Evolutionary conservation across 2,113 vertebrate genomes (phyloP).

Genomic region (Ptyas mucosa): DNA sequence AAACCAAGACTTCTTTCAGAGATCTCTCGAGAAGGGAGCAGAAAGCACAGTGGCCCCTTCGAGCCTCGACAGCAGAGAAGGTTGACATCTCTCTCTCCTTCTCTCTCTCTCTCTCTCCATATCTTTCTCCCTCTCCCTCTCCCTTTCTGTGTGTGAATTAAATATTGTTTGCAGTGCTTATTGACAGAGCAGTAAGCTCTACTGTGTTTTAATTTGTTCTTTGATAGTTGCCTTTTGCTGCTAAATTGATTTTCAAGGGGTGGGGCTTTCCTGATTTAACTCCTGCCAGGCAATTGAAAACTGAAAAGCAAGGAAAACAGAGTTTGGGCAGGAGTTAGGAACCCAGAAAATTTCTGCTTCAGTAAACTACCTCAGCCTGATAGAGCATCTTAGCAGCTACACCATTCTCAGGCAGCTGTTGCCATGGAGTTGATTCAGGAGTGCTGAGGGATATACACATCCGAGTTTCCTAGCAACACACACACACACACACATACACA

Average conservation of each 20-base stretch:
- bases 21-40: neutral
- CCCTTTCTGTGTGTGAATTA: conserved; percentile 53
- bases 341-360: rapidly evolving
- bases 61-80: conserved; percentile 21
- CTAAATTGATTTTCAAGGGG: conserved; percentile 75
- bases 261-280: conserved; percentile 62
- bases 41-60: neutral
- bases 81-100: conserved; percentile 20
- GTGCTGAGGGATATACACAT: neutral
- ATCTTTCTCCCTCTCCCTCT: conserved; percentile 11
- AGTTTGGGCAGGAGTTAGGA: neutral
- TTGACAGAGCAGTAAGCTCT: conserved; percentile 71
- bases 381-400: neutral
- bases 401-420: neutral
- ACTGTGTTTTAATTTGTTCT: conserved; percentile 65
- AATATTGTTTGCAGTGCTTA: conserved; percentile 69
- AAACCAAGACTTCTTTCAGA: rapidly evolving
- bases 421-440: neutral
- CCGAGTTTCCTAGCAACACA: conserved; percentile 4
- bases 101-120: conserved; percentile 31
- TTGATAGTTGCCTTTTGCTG: conserved; percentile 69
- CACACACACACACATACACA: neutral
- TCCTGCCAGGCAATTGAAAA: conserved; percentile 58
- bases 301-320: conserved; percentile 8
- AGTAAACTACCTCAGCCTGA: neutral